These are phyloP conservation scores for Nesidiocoris tenuis DNA, from an alignment of 2,888 invertebrate genomes.

Conservation along the genomic window DNA sequence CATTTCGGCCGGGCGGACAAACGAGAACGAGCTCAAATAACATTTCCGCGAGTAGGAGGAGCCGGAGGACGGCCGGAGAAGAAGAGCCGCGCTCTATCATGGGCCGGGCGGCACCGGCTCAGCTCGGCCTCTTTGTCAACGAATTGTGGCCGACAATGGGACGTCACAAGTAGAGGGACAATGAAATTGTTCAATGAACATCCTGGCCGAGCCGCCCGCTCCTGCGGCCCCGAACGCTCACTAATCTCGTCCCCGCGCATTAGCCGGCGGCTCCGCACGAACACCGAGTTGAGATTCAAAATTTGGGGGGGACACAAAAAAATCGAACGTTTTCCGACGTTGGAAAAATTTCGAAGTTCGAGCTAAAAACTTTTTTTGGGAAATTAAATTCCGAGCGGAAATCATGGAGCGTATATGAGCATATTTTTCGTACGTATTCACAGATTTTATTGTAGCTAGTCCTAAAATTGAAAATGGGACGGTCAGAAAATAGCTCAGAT, in stretches of 20 bases:
- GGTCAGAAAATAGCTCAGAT: too few species aligned
- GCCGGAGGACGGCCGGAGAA: background rate
- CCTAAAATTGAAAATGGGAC: too few species aligned
- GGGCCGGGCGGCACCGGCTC: background rate
- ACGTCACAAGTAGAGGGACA: slow-evolving; percentile 23
- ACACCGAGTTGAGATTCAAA: too few species aligned
- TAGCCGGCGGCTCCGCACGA: background rate
- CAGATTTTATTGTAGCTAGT: too few species aligned
- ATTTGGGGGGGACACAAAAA: too few species aligned
- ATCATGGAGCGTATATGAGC: too few species aligned
- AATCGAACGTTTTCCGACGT: too few species aligned
- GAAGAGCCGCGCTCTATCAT: background rate
- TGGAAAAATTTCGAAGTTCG: too few species aligned
- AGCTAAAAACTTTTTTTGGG: too few species aligned
- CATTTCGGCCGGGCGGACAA: too few species aligned
- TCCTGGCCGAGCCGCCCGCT: slow-evolving; percentile 1
- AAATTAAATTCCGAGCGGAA: too few species aligned
- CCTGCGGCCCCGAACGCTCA: slow-evolving; percentile 6
- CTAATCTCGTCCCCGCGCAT: background rate
- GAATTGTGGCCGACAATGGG: slow-evolving; percentile 32
- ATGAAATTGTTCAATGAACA: slow-evolving; percentile 28
- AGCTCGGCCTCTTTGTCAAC: slow-evolving; percentile 20
- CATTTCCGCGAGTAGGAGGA: background rate
- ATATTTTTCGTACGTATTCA: too few species aligned
- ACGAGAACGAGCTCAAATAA: background rate